These are phyloP conservation scores for Psephotus haematonotus DNA, from an alignment of 2,113 vertebrate genomes.

Conservation along the genomic window DNA sequence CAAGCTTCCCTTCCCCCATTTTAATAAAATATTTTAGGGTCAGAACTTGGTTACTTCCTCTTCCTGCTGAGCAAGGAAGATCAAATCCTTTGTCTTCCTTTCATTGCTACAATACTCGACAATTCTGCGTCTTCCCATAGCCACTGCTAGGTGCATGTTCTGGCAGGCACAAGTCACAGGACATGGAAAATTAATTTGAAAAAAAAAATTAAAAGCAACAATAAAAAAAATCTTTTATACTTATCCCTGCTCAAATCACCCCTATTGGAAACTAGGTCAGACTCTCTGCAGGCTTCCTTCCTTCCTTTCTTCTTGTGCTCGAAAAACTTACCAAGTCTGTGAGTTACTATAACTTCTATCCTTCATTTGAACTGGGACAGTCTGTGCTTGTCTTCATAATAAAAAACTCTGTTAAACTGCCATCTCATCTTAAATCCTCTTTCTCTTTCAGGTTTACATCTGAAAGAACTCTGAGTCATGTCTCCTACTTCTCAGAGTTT, in stretches of 20 bases:
- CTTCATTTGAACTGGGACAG: background rate
- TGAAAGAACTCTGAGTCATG: background rate
- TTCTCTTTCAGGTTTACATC: background rate
- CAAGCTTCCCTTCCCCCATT: background rate
- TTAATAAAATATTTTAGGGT: slow-evolving; percentile 18
- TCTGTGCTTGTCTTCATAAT: background rate
- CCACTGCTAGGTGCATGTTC: background rate
- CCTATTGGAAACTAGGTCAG: slow-evolving; percentile 4
- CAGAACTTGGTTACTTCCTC: slow-evolving; percentile 14
- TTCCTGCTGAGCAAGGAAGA: background rate
- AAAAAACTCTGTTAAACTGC: background rate
- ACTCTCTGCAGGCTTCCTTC: slow-evolving; percentile 6
- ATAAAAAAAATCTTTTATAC: background rate
- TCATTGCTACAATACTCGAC: background rate
- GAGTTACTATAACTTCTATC: background rate
- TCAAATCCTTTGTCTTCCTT: background rate
- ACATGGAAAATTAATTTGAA: background rate
- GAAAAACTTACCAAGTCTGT: background rate
- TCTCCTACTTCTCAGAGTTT: background rate
- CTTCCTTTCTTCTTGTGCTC: background rate
- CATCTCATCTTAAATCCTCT: background rate
- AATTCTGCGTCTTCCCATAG: background rate
- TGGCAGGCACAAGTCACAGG: background rate
- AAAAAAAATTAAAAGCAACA: background rate
- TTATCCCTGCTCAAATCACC: background rate